phyloP scores from a whole-genome alignment of 2,797 vertebrate species.

The Hypotaenidia okinawae region DNA sequence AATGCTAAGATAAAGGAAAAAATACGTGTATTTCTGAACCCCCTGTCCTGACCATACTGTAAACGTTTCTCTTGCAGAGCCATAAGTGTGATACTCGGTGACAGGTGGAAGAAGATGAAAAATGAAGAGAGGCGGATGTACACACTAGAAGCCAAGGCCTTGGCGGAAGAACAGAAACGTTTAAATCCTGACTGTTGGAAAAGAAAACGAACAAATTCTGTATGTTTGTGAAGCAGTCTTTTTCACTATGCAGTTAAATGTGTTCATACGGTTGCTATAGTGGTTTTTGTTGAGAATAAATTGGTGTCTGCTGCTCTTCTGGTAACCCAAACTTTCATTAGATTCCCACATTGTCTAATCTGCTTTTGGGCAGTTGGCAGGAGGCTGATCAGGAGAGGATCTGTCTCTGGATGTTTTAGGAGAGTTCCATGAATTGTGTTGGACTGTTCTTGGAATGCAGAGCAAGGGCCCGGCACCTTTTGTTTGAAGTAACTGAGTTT shows the following conservation, averaged over 20 bases:
- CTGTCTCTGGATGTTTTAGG: neutral
- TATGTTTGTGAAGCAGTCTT: constrained; percentile 66
- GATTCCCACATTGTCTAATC: neutral
- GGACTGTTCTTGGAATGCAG: neutral
- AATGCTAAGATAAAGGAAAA: neutral
- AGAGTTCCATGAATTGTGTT: neutral
- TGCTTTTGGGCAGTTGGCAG: neutral
- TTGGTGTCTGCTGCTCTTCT: neutral
- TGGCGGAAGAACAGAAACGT: constrained; percentile 98
- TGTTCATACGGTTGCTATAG: neutral
- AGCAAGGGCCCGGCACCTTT: neutral
- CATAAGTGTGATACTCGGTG: constrained; percentile 99
- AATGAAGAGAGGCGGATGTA: constrained; percentile 97
- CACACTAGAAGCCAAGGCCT: constrained; percentile 97
- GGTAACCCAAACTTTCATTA: neutral
- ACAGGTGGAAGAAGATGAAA: constrained; percentile 99
- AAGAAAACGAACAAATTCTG: constrained; percentile 98
- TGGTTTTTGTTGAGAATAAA: neutral
- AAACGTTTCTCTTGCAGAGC: constrained; percentile 85
- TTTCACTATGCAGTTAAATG: neutral
- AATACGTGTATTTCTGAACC: neutral
- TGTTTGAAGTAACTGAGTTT: neutral
- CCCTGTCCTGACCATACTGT: constrained; percentile 24
- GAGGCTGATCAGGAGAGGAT: neutral
- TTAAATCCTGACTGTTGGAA: constrained; percentile 99